Base-by-base conservation (phyloP, 1,140 invertebrate genomes). In the Bombus picipes region DNA sequence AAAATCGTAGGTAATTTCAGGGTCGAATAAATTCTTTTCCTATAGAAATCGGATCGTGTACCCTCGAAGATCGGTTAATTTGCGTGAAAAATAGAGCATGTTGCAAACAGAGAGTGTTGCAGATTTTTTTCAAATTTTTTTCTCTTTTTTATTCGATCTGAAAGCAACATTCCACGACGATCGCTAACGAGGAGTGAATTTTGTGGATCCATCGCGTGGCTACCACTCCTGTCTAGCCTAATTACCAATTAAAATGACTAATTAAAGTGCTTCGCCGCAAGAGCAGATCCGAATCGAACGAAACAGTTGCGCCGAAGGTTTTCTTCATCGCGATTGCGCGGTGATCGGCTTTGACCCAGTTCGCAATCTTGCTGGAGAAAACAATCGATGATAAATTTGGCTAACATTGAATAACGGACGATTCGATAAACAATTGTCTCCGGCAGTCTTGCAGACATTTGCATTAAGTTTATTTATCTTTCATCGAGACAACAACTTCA, bases 191-290 rank as follows among this genome's bases (percentile, higher is more conserved):
- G 57, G 25, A 65, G 18, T 41, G 77, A 77, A 73, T 47, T 80
- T 62, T 22, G 41, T 47, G 68, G 68, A 37, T 80, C 32, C 15
- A 76, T 34, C 53, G 53, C 32, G 22, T 12, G 32, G n/a, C n/a
- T n/a, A 25, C 76, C 83, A 41, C 83, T 79, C 66, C 39, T 59
- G n/a, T 59, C 76, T 62, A 68, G 72, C 57, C 83, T 80, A 85
- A 80, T 85, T 85, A 85, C 76, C 83, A 85, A 85, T 85, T 85
- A 80, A 80, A 85, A 80, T 68, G 76, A 80, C 83, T 85, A 85
- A 85, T 85, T 85, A 85, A 41, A 80, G 83, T 71, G 37, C 28
- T 32, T 32, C 41, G 77, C 68, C 53, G 41, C 39, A 34, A 39
- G 68, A 39, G 53, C 39, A 80, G 57, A 85, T 37, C 41, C 76